phyloP scores from a whole-genome alignment of 2,113 vertebrate genomes.

The Melierax canorus region DNA sequence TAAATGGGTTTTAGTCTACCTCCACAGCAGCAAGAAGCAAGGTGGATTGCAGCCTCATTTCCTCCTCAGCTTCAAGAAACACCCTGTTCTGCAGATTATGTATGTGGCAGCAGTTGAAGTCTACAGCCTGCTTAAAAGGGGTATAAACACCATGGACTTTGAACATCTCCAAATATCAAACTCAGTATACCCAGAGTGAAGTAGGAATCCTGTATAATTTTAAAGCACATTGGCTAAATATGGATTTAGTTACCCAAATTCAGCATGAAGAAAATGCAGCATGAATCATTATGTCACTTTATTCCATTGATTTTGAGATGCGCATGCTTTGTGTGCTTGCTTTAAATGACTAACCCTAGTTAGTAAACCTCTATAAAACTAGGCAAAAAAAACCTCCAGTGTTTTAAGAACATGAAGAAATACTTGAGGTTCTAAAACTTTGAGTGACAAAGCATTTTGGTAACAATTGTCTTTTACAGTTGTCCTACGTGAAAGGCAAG shows the following conservation, averaged over 20 bases:
- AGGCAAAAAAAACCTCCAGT: neutral
- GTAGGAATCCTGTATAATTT: neutral
- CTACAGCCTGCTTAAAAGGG: neutral
- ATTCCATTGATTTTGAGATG: neutral
- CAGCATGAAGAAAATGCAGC: neutral
- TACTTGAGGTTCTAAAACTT: neutral
- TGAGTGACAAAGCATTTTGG: neutral
- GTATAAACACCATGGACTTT: neutral
- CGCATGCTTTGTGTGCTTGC: neutral
- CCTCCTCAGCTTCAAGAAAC: neutral
- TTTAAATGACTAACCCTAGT: neutral
- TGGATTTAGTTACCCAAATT: neutral
- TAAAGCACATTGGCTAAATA: neutral
- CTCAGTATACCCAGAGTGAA: neutral
- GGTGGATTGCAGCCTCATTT: neutral
- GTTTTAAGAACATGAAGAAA: neutral
- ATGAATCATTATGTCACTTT: neutral
- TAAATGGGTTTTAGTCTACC: neutral
- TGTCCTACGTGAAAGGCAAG: neutral
- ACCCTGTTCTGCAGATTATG: rapidly evolving
- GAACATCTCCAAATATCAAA: neutral
- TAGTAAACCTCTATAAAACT: neutral
- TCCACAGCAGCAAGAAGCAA: neutral
- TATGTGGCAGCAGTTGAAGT: neutral
- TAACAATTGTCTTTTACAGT: neutral